phyloP scores from a whole-genome alignment of 2,888 invertebrate genomes.

The Cryptosula pallasiana region DNA sequence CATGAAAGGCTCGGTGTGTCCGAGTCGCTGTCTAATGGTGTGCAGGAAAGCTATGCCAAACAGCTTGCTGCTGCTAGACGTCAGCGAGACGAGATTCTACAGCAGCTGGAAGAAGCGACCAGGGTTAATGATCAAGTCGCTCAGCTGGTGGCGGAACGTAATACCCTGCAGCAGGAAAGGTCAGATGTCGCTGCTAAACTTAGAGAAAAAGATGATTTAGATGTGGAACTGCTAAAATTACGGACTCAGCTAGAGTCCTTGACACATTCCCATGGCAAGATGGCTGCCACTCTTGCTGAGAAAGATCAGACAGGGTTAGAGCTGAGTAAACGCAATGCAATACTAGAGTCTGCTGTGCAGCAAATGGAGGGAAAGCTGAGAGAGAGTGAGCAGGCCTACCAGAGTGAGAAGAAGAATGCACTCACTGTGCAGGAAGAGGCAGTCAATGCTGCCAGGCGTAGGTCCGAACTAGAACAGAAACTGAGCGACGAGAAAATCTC shows the following conservation, averaged over 20 bases:
- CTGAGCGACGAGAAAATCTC: background rate
- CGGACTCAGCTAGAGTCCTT: background rate
- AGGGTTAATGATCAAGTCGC: conserved; percentile 17
- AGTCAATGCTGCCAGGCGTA: background rate
- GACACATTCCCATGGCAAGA: conserved; percentile 6
- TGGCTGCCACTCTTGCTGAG: background rate
- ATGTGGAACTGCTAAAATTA: conserved; percentile 5
- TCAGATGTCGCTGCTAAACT: background rate
- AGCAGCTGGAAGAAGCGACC: conserved; percentile 16
- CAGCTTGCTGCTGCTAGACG: conserved; percentile 2
- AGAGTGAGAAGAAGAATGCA: background rate
- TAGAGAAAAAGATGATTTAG: background rate
- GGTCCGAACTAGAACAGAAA: background rate
- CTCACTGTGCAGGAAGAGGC: background rate
- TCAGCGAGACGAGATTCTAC: conserved; percentile 12
- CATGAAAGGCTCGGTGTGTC: conserved; percentile 2
- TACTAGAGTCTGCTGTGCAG: conserved; percentile 4
- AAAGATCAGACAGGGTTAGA: conserved; percentile 6
- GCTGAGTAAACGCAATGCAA: conserved; percentile 7
- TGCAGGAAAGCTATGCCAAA: conserved; percentile 16
- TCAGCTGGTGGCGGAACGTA: background rate
- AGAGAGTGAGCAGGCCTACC: conserved; percentile 2
- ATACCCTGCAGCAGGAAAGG: conserved; percentile 6
- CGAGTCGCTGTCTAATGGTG: conserved; percentile 4
- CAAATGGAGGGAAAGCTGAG: conserved; percentile 5